phyloP scores from a whole-genome alignment of 2,797 vertebrate species.

The Cryptoprocta ferox region DNA sequence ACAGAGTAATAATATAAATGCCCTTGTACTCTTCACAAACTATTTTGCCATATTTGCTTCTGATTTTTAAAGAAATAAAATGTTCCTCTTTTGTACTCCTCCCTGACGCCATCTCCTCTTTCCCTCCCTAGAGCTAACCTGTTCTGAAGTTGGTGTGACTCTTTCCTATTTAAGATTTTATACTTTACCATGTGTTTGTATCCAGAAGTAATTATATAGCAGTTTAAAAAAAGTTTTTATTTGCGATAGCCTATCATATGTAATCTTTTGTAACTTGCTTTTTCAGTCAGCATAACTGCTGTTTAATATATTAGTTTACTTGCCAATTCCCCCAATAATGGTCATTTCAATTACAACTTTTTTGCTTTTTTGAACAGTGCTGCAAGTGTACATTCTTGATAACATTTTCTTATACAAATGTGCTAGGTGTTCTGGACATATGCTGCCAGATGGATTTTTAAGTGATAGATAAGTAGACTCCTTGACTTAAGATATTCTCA shows the following conservation, averaged over 20 bases:
- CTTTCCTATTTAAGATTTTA: neutral
- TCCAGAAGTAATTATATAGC: neutral
- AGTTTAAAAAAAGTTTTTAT: neutral
- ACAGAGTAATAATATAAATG: conserved; percentile 64
- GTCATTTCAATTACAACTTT: neutral
- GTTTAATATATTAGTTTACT: neutral
- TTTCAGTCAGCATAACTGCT: neutral
- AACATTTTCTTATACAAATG: neutral
- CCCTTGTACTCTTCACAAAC: conserved; percentile 61
- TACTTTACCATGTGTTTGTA: neutral
- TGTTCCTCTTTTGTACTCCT: conserved; percentile 62
- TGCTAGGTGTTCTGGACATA: neutral
- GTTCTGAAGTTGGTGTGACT: neutral
- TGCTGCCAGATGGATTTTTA: neutral
- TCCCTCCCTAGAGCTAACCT: neutral
- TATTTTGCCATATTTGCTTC: conserved; percentile 74
- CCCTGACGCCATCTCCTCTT: conserved; percentile 12
- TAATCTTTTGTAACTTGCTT: neutral
- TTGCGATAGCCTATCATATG: neutral
- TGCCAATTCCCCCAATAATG: neutral
- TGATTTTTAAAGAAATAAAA: conserved; percentile 79
- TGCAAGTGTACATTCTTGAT: neutral
- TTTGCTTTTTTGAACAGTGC: neutral
- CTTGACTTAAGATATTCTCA: neutral
- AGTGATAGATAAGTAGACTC: neutral